Evolutionary conservation across 1,140 invertebrate genomes (phyloP), one percentile per base, ranked within the genome.

Genomic region (Gryon sp.): DNA sequence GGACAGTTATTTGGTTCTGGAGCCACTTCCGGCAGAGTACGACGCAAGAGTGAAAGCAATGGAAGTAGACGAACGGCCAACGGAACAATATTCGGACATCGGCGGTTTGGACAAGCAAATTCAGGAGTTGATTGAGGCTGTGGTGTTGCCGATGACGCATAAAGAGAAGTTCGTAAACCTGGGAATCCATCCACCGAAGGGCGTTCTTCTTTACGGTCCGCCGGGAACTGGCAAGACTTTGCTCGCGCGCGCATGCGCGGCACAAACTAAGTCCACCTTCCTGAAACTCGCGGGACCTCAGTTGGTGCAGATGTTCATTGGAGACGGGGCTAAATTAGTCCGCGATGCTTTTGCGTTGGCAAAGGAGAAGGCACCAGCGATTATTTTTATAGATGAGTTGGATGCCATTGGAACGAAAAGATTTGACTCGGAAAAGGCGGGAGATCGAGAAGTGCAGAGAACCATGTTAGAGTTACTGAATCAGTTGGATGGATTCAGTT

Each of bases 81-180:
- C 97, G 28, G 99, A 99, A 88, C 98, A 99, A 86, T 99, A 99
- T 90, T 98, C 97, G 28, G 99, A 99, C 90, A 99, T 99, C 88
- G 99, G 99, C 84, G 99, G 98, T 2, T 89, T 99, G 34, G 98
- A 99, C 84, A 99, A 99, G 90, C 99, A 99, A 90, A 99, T 99
- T 86, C 87, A 93, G 85, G 92, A 97, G 90, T 86, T 99, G 2
- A 99, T 99, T 84, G 98, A 99, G 91, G 98, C 98, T 28, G 98
- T 99, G 34, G 99, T 99, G 0, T 89, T 99, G 20, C 99, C 99
- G 2, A 99, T 99, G 97, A 99, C 98, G 14, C 98, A 99, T 85
- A 99, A 99, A 87, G 98, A 99, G 83, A 97, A 98, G 87, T 99
- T 99, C 90, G 95, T 97, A 79, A 98, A 99, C 84, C 90, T 99